phyloP scores from a whole-genome alignment of 2,113 vertebrate species.

The Ardeotis arabs region DNA sequence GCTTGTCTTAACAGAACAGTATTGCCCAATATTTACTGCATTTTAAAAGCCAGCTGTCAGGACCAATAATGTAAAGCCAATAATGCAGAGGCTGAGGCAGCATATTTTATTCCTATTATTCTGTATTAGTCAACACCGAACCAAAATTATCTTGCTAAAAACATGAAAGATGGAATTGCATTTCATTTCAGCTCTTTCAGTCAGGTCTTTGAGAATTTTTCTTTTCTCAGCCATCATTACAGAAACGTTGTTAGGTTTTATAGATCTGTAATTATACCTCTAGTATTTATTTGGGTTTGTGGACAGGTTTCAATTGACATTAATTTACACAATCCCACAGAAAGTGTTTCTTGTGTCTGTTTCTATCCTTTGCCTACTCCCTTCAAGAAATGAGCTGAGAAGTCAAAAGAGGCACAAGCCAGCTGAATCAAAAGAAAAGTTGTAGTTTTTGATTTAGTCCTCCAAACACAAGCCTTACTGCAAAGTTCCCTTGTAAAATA shows the following conservation, averaged over 20 bases:
- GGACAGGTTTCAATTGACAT: background rate
- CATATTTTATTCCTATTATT: constrained; percentile 53
- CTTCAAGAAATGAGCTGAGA: background rate
- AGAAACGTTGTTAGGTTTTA: background rate
- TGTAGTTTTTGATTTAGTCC: background rate
- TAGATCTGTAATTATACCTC: background rate
- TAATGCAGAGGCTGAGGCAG: constrained; percentile 13
- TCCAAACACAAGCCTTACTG: background rate
- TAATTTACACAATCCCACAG: background rate
- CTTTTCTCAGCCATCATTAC: background rate
- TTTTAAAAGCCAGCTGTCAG: constrained; percentile 63
- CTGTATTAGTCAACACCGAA: constrained; percentile 49
- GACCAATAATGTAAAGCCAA: constrained; percentile 1
- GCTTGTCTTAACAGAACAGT: background rate
- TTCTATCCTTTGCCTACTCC: background rate
- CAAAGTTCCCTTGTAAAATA: constrained; percentile 8
- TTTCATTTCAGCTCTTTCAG: constrained; percentile 16
- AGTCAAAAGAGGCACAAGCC: background rate
- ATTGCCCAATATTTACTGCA: constrained; percentile 37
- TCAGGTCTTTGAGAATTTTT: background rate
- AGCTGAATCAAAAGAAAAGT: background rate
- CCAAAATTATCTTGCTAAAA: constrained; percentile 44
- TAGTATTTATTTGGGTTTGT: constrained; percentile 19
- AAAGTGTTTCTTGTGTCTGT: background rate
- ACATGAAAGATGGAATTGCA: constrained; percentile 37